Percentiles rank a stretch among this genome's conserved stretches.
Conservation (phyloP, 1,140 invertebrate species). For the Bombus breviceps region DNA sequence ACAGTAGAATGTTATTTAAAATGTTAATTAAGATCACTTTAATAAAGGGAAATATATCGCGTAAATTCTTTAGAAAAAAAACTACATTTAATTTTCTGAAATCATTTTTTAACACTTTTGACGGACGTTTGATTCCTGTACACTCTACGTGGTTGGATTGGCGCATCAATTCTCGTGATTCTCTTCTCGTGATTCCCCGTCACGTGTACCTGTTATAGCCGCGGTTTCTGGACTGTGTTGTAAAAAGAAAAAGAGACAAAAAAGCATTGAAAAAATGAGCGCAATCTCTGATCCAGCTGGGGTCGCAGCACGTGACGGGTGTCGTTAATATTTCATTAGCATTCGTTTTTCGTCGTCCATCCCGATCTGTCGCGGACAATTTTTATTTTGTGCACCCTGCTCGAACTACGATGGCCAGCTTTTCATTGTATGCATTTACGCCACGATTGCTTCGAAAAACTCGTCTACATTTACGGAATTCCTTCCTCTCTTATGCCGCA, state of each 20-base stretch:
- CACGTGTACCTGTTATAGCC: constrained; percentile 45
- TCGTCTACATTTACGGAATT: background rate
- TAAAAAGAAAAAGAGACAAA: constrained; percentile 26
- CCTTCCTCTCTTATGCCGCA: background rate
- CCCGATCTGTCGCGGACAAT: constrained; percentile 44
- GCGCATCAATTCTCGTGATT: background rate
- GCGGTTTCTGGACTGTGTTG: constrained; percentile 18
- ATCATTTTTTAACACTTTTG: background rate
- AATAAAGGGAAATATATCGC: background rate
- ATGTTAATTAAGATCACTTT: background rate
- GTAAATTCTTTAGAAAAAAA: no score
- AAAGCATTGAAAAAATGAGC: constrained; percentile 33
- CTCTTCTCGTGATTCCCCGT: constrained; percentile 10
- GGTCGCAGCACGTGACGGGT: constrained; percentile 74
- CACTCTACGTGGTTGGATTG: background rate
- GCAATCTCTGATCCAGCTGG: constrained; percentile 51
- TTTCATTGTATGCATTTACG: constrained; percentile 41
- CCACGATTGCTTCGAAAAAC: constrained; percentile 45
- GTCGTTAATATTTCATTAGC: constrained; percentile 80
- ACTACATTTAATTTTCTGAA: no score
- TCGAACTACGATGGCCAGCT: constrained; percentile 17
- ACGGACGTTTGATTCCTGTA: background rate
- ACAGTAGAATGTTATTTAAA: no score
- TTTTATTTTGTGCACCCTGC: constrained; percentile 50
- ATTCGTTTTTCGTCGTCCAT: constrained; percentile 71